Conservation (phyloP, 1,140 invertebrate genomes). For the Drosophila lacertosa region DNA sequence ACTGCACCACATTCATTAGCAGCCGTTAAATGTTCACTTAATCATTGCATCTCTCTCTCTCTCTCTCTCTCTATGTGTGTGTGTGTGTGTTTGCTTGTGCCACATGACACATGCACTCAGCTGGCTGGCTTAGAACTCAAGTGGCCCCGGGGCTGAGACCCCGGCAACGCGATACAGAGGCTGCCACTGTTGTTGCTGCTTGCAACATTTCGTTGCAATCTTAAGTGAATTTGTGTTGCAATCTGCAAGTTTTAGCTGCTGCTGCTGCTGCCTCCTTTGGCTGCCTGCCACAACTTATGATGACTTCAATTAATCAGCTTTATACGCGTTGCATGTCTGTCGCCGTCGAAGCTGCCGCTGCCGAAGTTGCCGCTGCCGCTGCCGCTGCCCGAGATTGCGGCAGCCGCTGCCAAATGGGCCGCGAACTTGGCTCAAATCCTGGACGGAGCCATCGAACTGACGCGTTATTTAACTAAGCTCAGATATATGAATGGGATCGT, state of each 20-base stretch:
- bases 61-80: neutral
- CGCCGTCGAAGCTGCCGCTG: too few relatives aligned
- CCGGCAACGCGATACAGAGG: constrained; percentile 19
- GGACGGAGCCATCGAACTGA: neutral
- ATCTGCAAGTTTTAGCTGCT: constrained; percentile 54
- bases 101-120: constrained; percentile 55
- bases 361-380: constrained; percentile 57
- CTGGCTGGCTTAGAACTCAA: constrained; percentile 50
- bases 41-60: constrained; percentile 54
- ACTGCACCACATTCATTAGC: constrained; percentile 80
- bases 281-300: constrained; percentile 67
- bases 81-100: constrained; percentile 22
- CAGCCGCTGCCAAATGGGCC: neutral
- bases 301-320: constrained; percentile 81
- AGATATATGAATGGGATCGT: too few relatives aligned
- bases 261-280: constrained; percentile 41
- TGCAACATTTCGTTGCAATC: constrained; percentile 62
- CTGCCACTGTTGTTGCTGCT: constrained; percentile 15
- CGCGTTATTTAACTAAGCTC: neutral
- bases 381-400: constrained; percentile 60
- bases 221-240: constrained; percentile 79
- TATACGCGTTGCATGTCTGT: constrained; percentile 50
- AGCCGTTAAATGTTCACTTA: constrained; percentile 79
- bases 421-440: constrained; percentile 17
- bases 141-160: constrained; percentile 41